These are phyloP conservation scores for Scomber colias DNA, from an alignment of 2,113 vertebrate genomes.

Conservation along the genomic window DNA sequence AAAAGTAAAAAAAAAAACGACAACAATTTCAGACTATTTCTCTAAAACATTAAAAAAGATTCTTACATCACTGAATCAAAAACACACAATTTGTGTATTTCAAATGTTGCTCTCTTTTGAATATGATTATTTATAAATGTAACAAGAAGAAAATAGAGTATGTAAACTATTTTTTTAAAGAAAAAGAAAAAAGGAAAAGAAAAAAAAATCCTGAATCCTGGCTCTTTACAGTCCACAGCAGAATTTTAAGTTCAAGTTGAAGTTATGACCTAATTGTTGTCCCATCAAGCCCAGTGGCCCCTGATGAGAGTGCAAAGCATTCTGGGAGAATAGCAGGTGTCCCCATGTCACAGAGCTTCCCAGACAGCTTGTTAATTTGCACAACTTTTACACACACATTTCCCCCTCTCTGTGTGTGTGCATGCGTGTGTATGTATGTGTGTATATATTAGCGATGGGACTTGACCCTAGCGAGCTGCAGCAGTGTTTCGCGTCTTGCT, in stretches of 20 bases:
- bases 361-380: slow-evolving; percentile 87
- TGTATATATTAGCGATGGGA: slow-evolving; percentile 90
- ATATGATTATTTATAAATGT: neutral
- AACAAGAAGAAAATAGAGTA: neutral
- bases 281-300: slow-evolving; percentile 56
- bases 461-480: slow-evolving; percentile 89
- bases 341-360: slow-evolving; percentile 72
- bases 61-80: neutral
- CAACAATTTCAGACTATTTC: neutral
- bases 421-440: slow-evolving; percentile 75
- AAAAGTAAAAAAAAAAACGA: neutral
- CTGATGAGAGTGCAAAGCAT: slow-evolving; percentile 71
- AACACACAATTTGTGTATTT: neutral
- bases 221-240: slow-evolving; percentile 13
- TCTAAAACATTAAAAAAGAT: neutral
- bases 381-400: slow-evolving; percentile 78
- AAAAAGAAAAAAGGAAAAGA: neutral
- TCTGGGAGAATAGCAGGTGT: slow-evolving; percentile 82
- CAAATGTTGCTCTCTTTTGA: neutral
- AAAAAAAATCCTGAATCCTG: neutral
- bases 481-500: slow-evolving; percentile 88
- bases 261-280: slow-evolving; percentile 78
- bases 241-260: slow-evolving; percentile 79
- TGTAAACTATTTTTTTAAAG: neutral
- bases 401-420: slow-evolving; percentile 62